Base-by-base conservation (phyloP, 64 coral and sea anemone genomes). In the Stichodactyla mertensii region DNA sequence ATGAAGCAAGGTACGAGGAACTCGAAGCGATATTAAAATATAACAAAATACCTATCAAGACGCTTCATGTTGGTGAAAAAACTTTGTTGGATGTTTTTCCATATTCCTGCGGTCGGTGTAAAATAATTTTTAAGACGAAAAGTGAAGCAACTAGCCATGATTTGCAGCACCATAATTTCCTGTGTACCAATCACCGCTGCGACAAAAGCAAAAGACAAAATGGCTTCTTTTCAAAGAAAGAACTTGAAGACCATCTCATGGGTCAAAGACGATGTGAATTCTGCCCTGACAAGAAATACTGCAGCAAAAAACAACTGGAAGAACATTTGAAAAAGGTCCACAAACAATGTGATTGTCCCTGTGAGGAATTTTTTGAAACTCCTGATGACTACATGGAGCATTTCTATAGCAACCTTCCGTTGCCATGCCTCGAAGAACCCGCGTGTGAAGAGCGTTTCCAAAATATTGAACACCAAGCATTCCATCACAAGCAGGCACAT, bases 141-240 rank as follows among this genome's bases (percentile, higher is more conserved):
- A 77, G 84, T 36, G 85, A 97, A 56, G 94, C 85, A 16, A 84
- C 77, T 6, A 67, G 19, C n/a, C 94, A 97, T 28, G 94, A 97
- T 52, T 88, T 92, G 12, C 77, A 84, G 5, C 83, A 87, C 15
- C 94, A 97, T 55, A 97, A 97, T 64, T 97, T 85, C 84, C 36
- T 97, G n/a, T 97, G 94, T 67, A 52, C 28, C 7, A 97, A 97
- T 84, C 51, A 26, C 9, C 92, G 82, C 10, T 97, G 94, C 54
- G 94, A 93, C 2, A 97, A 97, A 88, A 97, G 94, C 55, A 97
- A 97, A 51, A 78, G 94, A 51, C 82, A 92, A 10, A 97, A 97
- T 16, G 94, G 94, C 5, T 97, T 97, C 74, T 97, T 97, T 70
- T 88, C 86, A 26, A 97, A 62, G 23, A 78, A 66, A 15, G 94